These are phyloP conservation scores for Chaetodon trifasciatus DNA, from an alignment of 2,797 vertebrate species.

Conservation along the genomic window DNA sequence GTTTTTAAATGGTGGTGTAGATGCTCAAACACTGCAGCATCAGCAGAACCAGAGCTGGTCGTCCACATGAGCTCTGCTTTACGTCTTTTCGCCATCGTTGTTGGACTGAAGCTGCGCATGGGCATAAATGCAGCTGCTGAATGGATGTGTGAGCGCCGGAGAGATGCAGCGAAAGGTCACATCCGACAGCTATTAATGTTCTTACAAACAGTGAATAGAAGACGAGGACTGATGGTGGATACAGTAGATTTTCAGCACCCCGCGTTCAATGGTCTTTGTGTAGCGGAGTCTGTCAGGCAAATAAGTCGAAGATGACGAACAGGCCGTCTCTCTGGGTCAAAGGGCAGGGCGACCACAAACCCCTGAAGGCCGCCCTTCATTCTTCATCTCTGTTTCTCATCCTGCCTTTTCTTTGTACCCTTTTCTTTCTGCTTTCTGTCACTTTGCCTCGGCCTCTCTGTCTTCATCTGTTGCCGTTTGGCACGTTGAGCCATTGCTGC, in stretches of 20 bases:
- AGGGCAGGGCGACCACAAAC: neutral
- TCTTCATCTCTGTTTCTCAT: neutral
- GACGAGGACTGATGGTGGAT: neutral
- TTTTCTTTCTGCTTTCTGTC: neutral
- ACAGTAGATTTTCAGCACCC: neutral
- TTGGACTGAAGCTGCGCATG: neutral
- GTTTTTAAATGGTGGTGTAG: neutral
- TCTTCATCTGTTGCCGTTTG: neutral
- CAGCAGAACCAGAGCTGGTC: too few relatives aligned
- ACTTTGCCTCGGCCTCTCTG: neutral
- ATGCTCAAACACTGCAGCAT: neutral
- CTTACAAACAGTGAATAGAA: neutral
- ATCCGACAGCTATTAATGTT: neutral
- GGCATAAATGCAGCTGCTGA: neutral
- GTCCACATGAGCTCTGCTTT: too few relatives aligned
- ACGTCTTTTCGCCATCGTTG: too few relatives aligned
- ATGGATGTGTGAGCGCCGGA: neutral
- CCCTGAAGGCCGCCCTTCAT: neutral
- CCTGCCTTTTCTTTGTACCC: neutral
- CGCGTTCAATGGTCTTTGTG: neutral
- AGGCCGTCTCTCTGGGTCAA: neutral
- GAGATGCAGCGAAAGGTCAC: neutral
- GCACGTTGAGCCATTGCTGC: neutral
- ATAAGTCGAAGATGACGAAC: neutral
- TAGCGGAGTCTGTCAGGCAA: too few relatives aligned